These are phyloP conservation scores for Benthosema pterotum DNA, from an alignment of 2,797 vertebrate genomes.

Conservation along the genomic window DNA sequence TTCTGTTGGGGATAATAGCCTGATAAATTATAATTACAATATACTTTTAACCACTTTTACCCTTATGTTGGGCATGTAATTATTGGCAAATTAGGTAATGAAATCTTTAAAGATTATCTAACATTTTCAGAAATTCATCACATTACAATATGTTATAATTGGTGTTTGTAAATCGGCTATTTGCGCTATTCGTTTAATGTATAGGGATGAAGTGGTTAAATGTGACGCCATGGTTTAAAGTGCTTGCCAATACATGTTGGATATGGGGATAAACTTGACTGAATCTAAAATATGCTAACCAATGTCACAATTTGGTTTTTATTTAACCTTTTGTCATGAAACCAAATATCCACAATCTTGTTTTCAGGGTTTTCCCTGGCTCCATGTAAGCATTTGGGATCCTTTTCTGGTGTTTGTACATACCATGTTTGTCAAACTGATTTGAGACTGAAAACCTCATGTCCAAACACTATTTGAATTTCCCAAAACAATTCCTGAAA, in stretches of 20 bases:
- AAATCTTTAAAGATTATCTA: no score
- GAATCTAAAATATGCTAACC: no score
- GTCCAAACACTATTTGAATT: neutral
- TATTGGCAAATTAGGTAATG: no score
- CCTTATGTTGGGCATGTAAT: no score
- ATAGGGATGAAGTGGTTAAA: no score
- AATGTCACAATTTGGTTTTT: neutral
- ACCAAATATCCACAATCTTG: conserved; percentile 16
- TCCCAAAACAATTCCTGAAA: neutral
- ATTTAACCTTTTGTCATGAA: conserved; percentile 6
- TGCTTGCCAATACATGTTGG: no score
- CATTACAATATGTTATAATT: no score
- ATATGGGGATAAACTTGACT: no score
- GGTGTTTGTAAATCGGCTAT: no score
- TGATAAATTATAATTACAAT: conserved; percentile 16
- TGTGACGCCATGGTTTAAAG: neutral
- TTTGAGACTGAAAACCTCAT: neutral
- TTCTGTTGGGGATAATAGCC: neutral
- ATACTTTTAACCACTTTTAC: neutral
- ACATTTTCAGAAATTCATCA: no score
- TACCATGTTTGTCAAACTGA: no score
- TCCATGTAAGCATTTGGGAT: conserved; percentile 24
- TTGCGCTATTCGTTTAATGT: no score
- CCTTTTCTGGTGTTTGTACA: conserved; percentile 40
- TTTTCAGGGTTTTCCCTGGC: conserved; percentile 7